phyloP scores from a whole-genome alignment of 2,797 vertebrate genomes.

The Pseudochirops cupreus region DNA sequence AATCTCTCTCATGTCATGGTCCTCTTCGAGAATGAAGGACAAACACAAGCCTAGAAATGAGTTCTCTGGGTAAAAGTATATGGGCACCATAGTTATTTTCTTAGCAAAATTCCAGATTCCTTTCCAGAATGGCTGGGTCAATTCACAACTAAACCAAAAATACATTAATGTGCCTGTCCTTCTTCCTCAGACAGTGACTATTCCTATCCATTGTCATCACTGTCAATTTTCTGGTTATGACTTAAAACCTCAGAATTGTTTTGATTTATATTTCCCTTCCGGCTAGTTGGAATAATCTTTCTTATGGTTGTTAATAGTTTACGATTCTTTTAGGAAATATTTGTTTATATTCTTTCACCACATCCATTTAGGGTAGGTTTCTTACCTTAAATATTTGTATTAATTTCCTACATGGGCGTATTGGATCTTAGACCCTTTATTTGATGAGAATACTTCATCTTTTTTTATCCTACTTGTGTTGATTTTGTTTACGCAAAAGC shows the following conservation, averaged over 20 bases:
- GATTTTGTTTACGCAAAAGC: not conserved
- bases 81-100: not conserved
- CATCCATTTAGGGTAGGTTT: not conserved
- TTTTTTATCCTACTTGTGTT: not conserved
- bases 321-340: not conserved
- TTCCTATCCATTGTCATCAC: not conserved
- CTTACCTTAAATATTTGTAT: not conserved
- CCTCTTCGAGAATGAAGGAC: too few species aligned
- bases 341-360: not conserved
- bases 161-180: not conserved
- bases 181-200: not conserved
- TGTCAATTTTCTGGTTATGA: not conserved
- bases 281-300: not conserved
- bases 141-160: not conserved
- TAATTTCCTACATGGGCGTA: not conserved
- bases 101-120: not conserved
- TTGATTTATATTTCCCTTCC: not conserved
- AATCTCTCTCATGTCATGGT: too few species aligned
- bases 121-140: not conserved
- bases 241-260: not conserved
- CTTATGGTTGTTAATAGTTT: not conserved
- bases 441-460: not conserved
- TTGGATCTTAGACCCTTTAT: not conserved
- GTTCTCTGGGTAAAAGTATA: not conserved
- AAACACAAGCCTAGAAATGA: not conserved